A percentile compares a stretch with the other conserved stretches of the same genome.
Evolutionary conservation across 1,140 invertebrate genomes (phyloP).

Genomic region (Drosophila teissieri): DNA sequence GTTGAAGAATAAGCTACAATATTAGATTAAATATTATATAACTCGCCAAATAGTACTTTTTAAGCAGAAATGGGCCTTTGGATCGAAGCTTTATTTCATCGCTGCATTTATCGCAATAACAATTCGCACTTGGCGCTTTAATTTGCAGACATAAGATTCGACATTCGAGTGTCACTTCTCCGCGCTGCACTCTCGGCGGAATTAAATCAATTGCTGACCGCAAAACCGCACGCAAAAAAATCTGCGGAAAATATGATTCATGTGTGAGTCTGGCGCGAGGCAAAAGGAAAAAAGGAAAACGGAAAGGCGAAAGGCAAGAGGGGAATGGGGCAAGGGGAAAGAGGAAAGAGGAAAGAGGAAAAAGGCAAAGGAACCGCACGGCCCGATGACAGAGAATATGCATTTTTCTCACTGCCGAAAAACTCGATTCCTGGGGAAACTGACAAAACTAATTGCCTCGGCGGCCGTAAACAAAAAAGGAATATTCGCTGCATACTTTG

Average conservation of each 20-base stretch:
- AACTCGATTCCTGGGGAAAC: constrained; percentile 17
- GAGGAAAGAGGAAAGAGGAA: neutral
- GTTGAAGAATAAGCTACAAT: too few relatives aligned
- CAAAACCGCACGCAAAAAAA: constrained; percentile 23
- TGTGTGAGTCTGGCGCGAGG: constrained; percentile 3
- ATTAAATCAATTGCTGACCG: constrained; percentile 50
- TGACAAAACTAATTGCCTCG: constrained; percentile 76
- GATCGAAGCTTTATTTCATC: too few relatives aligned
- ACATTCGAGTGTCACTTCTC: constrained; percentile 18
- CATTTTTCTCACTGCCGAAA: constrained; percentile 18
- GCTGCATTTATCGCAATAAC: neutral
- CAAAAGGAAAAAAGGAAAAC: neutral
- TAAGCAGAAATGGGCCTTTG: too few relatives aligned
- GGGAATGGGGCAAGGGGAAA: too few relatives aligned
- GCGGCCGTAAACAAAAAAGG: constrained; percentile 58
- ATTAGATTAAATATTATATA: too few relatives aligned
- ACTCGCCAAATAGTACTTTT: too few relatives aligned
- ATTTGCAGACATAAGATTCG: constrained; percentile 10
- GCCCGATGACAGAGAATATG: constrained; percentile 25
- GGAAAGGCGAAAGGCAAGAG: neutral
- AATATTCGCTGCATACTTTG: constrained; percentile 60
- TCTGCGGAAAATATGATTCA: constrained; percentile 29
- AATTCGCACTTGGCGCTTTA: constrained; percentile 8
- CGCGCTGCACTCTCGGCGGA: constrained; percentile 5
- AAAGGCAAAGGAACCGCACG: constrained; percentile 31